Evolutionary conservation across 2,113 vertebrate species (phyloP), one percentile per base, ranked within the genome.

Genomic region (Gasterosteus aculeatus): DNA sequence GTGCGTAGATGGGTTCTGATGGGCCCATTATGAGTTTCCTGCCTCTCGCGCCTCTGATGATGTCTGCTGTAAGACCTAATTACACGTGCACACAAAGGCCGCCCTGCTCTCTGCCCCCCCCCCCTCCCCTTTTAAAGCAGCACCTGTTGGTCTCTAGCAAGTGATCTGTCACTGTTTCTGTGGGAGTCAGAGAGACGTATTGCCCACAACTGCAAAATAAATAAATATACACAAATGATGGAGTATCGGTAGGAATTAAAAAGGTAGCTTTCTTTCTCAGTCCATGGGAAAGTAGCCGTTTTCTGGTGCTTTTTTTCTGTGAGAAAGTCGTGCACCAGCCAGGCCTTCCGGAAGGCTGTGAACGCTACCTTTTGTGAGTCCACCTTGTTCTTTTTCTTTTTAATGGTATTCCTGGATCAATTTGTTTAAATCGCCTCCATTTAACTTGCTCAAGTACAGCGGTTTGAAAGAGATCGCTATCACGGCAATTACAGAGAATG

Each of bases 401-500:
- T 91, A 92, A 93, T 93, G 89, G 86, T 92, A 87, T 93, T 92
- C 87, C 91, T 76, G 89, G 91, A 94, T 95, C 90, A 91, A 92
- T 93, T 91, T 93, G 88, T 89, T 88, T 88, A 94, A 94, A 94
- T 93, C 92, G 89, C 92, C 85, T 90, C 90, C 81, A 92, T 93
- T 94, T 92, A 91, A 86, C 89, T 92, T 89, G 54, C 85, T 80
- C 74, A 63, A 88, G 81, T 89, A 85, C 86, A 86, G 75, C 71
- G 42, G 64, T 80, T 80, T 77, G 61, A 78, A 80, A 81, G 83
- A 91, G 92, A 94, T 94, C 84, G 42, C 80, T 94, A 93, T 94
- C 93, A 26, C 12, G 10, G 89, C 92, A 93, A 94, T 94, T 91
- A 92, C 91, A 76, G 86, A 86, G 88, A 94, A 90, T 85, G 87